A percentile compares a stretch with the other conserved stretches of the same genome.
phyloP scores from a whole-genome alignment of 2,888 invertebrate species.

The Notocelia uddmanniana region DNA sequence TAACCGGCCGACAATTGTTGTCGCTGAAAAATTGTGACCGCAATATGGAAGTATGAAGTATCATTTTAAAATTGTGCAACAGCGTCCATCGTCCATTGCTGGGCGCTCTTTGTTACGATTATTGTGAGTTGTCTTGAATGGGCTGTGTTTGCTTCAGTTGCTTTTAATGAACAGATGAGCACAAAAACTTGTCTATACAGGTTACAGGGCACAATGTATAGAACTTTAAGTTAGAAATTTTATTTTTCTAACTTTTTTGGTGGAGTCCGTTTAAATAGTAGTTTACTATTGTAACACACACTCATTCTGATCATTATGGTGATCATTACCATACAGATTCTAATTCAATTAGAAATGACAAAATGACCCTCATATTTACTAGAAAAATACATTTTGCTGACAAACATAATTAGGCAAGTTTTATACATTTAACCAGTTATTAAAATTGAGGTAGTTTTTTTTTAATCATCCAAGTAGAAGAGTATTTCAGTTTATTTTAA shows the following conservation, averaged over 20 bases:
- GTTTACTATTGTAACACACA: too few relatives aligned
- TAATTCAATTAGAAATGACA: too few relatives aligned
- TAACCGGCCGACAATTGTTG: conserved; percentile 8
- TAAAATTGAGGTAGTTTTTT: too few relatives aligned
- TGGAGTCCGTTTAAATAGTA: too few relatives aligned
- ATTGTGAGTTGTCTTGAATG: conserved; percentile 22
- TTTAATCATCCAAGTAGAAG: too few relatives aligned
- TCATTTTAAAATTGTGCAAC: conserved; percentile 30
- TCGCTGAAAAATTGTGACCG: conserved; percentile 24
- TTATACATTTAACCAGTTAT: too few relatives aligned
- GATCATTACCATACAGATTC: too few relatives aligned
- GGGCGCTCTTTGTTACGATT: conserved; percentile 19
- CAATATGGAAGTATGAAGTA: conserved; percentile 35
- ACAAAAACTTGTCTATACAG: not conserved
- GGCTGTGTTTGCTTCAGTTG: conserved; percentile 14
- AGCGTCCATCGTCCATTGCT: conserved; percentile 24
- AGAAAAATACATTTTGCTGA: too few relatives aligned
- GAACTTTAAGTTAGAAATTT: not conserved
- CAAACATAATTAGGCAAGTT: too few relatives aligned
- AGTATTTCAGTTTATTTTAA: too few relatives aligned
- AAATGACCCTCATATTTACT: too few relatives aligned
- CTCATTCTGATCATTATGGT: too few relatives aligned
- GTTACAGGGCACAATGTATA: not conserved
- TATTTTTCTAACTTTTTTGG: not conserved
- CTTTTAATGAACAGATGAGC: conserved; percentile 22